Conservation (phyloP, 2,797 vertebrate genomes). For the Propithecus deckenii region DNA sequence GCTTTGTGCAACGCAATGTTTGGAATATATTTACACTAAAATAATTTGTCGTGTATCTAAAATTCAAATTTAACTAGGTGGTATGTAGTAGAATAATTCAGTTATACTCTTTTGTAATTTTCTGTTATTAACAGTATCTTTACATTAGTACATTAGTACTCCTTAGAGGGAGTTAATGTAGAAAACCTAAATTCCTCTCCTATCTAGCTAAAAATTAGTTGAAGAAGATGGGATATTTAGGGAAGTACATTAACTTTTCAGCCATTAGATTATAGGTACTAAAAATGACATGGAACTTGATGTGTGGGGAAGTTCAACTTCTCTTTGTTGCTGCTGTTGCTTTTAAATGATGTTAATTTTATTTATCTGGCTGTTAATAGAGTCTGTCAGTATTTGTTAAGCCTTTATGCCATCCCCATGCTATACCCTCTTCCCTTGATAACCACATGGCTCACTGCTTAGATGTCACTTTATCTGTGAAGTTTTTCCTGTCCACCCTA, state of each 20-base stretch:
- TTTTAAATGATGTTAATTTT: constrained; percentile 25
- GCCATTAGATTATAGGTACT: not conserved
- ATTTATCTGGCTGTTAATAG: not conserved
- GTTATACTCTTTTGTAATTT: not conserved
- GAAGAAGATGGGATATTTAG: not conserved
- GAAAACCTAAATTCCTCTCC: not conserved
- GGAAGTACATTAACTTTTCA: not conserved
- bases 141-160: not conserved
- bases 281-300: not conserved
- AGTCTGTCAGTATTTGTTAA: not conserved
- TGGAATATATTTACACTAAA: not conserved
- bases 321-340: not conserved
- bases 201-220: not conserved
- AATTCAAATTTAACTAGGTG: not conserved
- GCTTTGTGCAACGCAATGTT: not conserved
- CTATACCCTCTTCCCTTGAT: not conserved
- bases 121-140: not conserved
- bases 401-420: fast-evolving
- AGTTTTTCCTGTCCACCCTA: not conserved
- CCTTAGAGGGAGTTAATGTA: not conserved
- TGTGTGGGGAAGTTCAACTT: not conserved
- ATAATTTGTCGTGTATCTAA: not conserved
- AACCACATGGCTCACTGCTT: not conserved
- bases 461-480: not conserved
- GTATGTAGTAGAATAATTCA: not conserved